Evolutionary conservation across 2,113 vertebrate species (phyloP), one percentile per base, ranked within the genome.

Genomic region (Crotalus helleri): DNA sequence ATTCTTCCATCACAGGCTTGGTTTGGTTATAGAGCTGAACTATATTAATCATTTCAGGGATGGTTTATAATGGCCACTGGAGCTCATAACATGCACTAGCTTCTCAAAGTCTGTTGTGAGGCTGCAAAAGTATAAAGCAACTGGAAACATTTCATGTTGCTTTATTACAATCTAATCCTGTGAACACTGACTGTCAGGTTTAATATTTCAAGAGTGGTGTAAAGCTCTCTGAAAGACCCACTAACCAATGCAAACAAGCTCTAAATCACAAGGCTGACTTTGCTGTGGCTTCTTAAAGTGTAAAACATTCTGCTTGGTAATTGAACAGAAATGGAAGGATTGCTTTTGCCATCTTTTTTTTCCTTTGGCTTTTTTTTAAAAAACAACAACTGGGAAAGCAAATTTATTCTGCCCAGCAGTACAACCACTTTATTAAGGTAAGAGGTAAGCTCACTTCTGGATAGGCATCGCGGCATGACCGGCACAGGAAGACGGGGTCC

Each of bases 181-280:
- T 21, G n/a, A 59, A 93, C 12, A 39, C 87, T 61, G 55, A 88
- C 57, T 86, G 90, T 85, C 5, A 58, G 57, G 39, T 44, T 58
- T 89, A 87, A 21, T 94, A 21, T 90, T 90, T 85, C 13, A 86
- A 85, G 44, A 51, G 55, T 90, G 46, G 19, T 88, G 3, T 29
- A 94, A 54, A 92, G 92, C 90, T 92, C 69, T 44, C 55, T 61
- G 55, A 92, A 85, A 23, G 92, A 26, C 9, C 33, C 54, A 57
- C 64, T 90, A 39, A 8, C 57, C 85, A 3, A 6, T 5, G 24
- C 5, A 86, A 55, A 61, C 21, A 19, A 61, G 46, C 85, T 49
- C 44, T 89, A 90, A 90, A 59, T 92, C 92, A 90, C 44, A 49
- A 81, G 29, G 39, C 29, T 91, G 61, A n/a, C n/a, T 93, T 64